Base-by-base conservation (phyloP, 2,113 vertebrate species). In the Tamias sibiricus region DNA sequence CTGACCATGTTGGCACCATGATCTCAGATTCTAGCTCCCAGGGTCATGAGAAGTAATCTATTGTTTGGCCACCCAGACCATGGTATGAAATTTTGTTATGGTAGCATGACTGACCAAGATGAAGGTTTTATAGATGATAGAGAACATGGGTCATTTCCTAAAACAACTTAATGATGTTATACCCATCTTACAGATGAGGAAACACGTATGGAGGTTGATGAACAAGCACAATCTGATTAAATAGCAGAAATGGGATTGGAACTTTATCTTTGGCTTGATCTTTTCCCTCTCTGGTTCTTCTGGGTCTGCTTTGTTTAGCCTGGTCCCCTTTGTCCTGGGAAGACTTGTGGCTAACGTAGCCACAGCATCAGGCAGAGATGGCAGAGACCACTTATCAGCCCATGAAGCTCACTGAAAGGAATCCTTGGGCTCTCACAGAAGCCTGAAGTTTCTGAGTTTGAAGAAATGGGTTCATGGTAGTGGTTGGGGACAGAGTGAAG, bases 211-310 rank as follows among this genome's bases (percentile, higher is more conserved):
- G 84, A 68, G 44, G 42, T 19, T 4, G 10, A 69, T 32, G 4
- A 59, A 44, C 8, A 40, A 17, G 32, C n/a, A 59, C 28, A 35
- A 19, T 32, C 35, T 66, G 11, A 49, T 54, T 84, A 83, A 90
- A 44, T 3, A 24, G 64, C 32, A 47, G 54, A 83, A 6, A 4
- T 13, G 42, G 24, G 72, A 59, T 1, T 47, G 5, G 84, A 90
- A 62, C 12, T n/a, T 74, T 93, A 26, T 22, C 68, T 84, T 62
- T 76, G 49, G 47, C 24, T 81, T 80, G 10, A 82, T 59, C 59
- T 40, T 52, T 49, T 96, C 26, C 52, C 49, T 95, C n/a, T 16
- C 37, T 76, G 57, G 35, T n/a, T 72, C 83, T 83, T 91, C 24
- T 30, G 35, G 52, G 59, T 49, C 24, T 74, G 30, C 54, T 57